Conservation (phyloP, 2,888 invertebrate species). For the Nezara viridula region DNA sequence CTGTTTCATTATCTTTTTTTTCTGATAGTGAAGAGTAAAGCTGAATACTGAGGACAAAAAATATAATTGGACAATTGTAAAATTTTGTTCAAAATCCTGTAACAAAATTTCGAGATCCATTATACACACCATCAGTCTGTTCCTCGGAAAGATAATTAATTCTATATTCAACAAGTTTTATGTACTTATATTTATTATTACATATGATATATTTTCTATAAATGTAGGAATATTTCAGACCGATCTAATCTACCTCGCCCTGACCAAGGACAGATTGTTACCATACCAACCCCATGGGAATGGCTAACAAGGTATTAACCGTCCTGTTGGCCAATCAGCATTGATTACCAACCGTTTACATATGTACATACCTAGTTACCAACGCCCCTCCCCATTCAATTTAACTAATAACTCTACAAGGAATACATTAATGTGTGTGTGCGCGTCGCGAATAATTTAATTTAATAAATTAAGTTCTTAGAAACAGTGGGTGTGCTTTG, state of each 20-base stretch:
- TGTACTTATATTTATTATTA: too few relatives aligned
- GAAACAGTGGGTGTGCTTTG: neutral
- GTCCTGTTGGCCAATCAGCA: neutral
- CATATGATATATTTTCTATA: neutral
- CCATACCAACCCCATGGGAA: neutral
- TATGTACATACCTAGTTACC: slow-evolving; percentile 5
- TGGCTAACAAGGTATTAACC: slow-evolving; percentile 7
- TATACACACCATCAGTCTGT: too few relatives aligned
- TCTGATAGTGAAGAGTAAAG: too few relatives aligned
- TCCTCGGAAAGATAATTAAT: too few relatives aligned
- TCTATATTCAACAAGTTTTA: too few relatives aligned
- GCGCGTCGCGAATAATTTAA: neutral
- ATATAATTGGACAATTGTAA: too few relatives aligned
- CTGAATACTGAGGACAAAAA: too few relatives aligned
- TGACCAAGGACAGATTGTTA: neutral
- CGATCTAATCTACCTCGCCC: neutral
- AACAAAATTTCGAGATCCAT: too few relatives aligned
- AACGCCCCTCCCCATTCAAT: neutral
- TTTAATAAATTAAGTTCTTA: neutral
- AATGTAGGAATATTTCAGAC: neutral
- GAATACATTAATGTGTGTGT: neutral
- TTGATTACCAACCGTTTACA: neutral
- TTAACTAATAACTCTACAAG: neutral
- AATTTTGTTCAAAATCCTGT: too few relatives aligned
- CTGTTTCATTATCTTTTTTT: too few relatives aligned